A percentile compares a stretch with the other conserved stretches of the same genome.
These are phyloP conservation scores for Cephalophus harveyi DNA, from an alignment of 2,113 vertebrate species.

Conservation along the genomic window DNA sequence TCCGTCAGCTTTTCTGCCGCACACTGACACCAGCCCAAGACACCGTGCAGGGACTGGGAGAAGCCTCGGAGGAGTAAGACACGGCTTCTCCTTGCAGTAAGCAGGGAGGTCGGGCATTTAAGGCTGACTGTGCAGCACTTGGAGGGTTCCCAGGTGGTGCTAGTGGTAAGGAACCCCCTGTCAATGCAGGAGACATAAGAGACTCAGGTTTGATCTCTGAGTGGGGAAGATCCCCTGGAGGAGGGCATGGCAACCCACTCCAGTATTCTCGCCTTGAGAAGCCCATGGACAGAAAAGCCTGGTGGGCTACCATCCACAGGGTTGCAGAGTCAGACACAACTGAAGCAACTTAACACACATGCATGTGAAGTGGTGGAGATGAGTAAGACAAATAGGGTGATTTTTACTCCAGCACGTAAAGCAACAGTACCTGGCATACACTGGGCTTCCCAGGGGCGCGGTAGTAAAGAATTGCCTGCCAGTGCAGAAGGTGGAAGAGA, in stretches of 20 bases:
- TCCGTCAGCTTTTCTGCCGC: background rate
- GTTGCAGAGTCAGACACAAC: background rate
- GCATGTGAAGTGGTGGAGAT: background rate
- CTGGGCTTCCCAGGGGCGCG: background rate
- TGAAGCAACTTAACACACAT: background rate
- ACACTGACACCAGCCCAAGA: background rate
- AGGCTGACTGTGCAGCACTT: background rate
- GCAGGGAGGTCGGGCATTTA: background rate
- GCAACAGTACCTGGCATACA: background rate
- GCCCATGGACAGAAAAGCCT: background rate
- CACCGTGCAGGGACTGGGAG: background rate
- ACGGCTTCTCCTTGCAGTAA: background rate
- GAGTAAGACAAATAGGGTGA: background rate
- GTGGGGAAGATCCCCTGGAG: background rate
- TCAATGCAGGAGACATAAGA: background rate
- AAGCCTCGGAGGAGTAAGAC: background rate
- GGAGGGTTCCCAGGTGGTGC: background rate
- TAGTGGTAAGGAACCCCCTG: background rate
- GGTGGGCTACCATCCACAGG: background rate
- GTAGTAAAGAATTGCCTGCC: background rate
- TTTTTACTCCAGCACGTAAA: background rate
- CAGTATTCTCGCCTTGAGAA: background rate
- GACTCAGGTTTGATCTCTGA: background rate
- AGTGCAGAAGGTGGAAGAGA: background rate
- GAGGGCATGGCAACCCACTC: background rate